phyloP scores from a whole-genome alignment of 1,140 invertebrate genomes.

The Penaeus vannamei region DNA sequence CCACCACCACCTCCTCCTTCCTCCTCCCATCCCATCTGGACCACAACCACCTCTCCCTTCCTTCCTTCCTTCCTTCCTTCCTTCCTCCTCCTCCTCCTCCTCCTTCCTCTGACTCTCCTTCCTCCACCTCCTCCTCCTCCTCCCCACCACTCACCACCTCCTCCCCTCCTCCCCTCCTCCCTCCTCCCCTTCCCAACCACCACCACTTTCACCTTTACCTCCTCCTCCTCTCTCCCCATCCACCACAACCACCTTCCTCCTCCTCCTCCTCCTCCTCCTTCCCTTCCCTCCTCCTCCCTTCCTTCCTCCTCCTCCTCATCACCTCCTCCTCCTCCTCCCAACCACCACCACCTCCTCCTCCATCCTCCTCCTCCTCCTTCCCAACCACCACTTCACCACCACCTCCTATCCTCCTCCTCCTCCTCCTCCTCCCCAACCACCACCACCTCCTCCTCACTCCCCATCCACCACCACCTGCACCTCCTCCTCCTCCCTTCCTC shows the following conservation, averaged over 20 bases:
- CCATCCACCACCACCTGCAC: neutral
- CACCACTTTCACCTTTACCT: neutral
- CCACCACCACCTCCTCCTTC: too few relatives aligned
- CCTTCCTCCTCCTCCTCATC: neutral
- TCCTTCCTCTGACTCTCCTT: neutral
- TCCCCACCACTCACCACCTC: slow-evolving; percentile 17
- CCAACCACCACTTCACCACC: neutral
- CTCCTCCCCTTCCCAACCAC: neutral
- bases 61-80: too few relatives aligned
- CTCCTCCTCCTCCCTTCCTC: slow-evolving; percentile 19
- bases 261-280: neutral
- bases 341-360: neutral
- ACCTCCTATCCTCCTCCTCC: neutral
- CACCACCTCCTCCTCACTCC: neutral
- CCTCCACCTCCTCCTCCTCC: neutral
- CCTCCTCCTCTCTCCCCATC: neutral
- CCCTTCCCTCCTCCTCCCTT: neutral
- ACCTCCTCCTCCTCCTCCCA: too few relatives aligned
- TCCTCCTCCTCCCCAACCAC: neutral
- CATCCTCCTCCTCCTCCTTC: neutral
- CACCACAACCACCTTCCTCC: too few relatives aligned
- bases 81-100: too few relatives aligned
- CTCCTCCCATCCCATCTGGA: too few relatives aligned
- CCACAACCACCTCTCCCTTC: too few relatives aligned
- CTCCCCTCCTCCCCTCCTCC: slow-evolving; percentile 8